A percentile compares a stretch with the other conserved stretches of the same genome.
These are phyloP conservation scores for Hipparchia semele DNA, from an alignment of 2,888 invertebrate genomes.

Conservation along the genomic window DNA sequence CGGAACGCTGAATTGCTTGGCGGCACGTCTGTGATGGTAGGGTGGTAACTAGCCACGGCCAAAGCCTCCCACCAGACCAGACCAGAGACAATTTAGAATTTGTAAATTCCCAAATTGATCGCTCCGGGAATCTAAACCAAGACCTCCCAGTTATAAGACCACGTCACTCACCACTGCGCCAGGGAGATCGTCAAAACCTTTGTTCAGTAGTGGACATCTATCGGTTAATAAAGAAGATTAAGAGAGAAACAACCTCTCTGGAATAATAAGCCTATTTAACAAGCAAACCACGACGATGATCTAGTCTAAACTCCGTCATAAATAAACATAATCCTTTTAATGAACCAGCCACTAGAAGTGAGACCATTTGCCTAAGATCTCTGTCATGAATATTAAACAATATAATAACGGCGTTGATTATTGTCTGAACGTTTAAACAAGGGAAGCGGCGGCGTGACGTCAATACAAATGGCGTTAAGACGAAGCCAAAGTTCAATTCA, in stretches of 20 bases:
- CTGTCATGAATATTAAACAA: constrained; percentile 60
- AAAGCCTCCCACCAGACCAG: no score
- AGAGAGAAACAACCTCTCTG: background rate
- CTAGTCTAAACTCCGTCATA: constrained; percentile 41
- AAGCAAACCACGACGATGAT: constrained; percentile 29
- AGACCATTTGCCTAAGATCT: constrained; percentile 50
- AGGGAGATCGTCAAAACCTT: no score
- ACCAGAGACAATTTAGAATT: no score
- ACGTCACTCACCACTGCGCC: no score
- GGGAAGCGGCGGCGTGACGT: constrained; percentile 65
- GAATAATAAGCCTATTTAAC: constrained; percentile 17
- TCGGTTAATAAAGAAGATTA: no score
- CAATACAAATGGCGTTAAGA: constrained; percentile 49
- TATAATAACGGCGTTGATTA: constrained; percentile 69
- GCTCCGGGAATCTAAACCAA: no score
- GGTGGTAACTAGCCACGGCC: no score
- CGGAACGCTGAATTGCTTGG: no score
- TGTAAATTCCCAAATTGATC: no score
- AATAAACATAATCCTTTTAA: constrained; percentile 53
- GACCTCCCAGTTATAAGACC: no score
- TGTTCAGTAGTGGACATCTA: no score
- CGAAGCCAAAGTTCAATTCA: background rate
- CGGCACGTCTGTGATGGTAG: no score
- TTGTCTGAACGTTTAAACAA: constrained; percentile 68
- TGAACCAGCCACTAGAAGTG: constrained; percentile 43